Conservation (phyloP, 2,797 vertebrate genomes). For the Pseudochaenichthys georgianus region DNA sequence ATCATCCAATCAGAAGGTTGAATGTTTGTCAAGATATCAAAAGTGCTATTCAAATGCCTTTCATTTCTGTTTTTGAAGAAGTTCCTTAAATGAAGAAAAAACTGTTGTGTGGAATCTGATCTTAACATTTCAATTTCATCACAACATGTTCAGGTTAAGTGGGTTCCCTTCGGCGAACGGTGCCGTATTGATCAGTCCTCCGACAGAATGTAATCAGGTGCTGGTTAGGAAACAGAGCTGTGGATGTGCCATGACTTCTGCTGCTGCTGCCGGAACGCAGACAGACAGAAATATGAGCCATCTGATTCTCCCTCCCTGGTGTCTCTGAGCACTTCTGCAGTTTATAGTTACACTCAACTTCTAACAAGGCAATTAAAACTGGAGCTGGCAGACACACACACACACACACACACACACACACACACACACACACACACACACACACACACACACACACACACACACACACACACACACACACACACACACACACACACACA, state of each 20-base stretch:
- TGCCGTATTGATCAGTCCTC: slow-evolving; percentile 18
- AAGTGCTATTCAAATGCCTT: too few relatives aligned
- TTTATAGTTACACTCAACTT: slow-evolving; percentile 64
- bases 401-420: slow-evolving; percentile 12
- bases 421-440: slow-evolving; percentile 15
- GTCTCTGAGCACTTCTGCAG: slow-evolving; percentile 42
- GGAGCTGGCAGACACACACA: slow-evolving; percentile 40
- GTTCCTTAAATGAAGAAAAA: too few relatives aligned
- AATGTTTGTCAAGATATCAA: too few relatives aligned
- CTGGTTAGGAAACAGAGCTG: background rate
- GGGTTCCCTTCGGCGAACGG: background rate
- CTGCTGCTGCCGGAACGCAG: background rate
- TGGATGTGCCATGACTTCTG: background rate
- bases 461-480: background rate
- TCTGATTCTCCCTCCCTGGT: slow-evolving; percentile 32
- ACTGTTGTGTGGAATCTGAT: background rate
- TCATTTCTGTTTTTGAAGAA: too few relatives aligned
- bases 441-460: slow-evolving; percentile 23
- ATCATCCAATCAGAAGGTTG: too few relatives aligned
- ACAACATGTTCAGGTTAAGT: slow-evolving; percentile 17
- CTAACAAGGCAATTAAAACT: slow-evolving; percentile 66
- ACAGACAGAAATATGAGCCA: slow-evolving; percentile 39
- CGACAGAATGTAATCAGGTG: slow-evolving; percentile 15
- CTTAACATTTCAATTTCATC: slow-evolving; percentile 27
- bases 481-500: slow-evolving; percentile 23